Conservation (phyloP, 2,113 vertebrate species). For the Centropus unirufus region DNA sequence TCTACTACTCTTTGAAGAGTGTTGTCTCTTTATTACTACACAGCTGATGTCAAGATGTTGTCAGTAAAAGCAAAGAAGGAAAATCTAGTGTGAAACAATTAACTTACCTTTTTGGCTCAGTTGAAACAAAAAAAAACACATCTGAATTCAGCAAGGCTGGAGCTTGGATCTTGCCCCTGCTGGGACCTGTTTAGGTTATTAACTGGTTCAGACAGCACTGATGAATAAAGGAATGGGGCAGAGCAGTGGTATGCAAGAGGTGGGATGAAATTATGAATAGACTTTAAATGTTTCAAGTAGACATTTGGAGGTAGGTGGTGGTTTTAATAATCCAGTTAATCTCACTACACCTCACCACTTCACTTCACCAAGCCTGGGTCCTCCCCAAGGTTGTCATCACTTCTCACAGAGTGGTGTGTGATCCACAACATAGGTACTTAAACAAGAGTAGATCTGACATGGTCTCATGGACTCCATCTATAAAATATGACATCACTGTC, state of each 20-base stretch:
- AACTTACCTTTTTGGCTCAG: neutral
- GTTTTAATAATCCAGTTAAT: neutral
- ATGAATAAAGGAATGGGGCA: neutral
- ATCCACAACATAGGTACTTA: neutral
- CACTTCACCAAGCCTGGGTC: neutral
- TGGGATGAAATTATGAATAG: neutral
- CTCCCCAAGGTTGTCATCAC: neutral
- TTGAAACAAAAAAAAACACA: rapidly evolving
- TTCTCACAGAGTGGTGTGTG: neutral
- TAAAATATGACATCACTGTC: neutral
- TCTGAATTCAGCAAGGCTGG: neutral
- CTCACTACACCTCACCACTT: neutral
- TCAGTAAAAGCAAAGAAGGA: neutral
- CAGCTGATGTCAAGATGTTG: neutral
- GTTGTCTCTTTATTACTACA: neutral
- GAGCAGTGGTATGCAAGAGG: neutral
- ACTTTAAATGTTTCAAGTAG: neutral
- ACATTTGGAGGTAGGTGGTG: neutral
- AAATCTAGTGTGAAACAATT: neutral
- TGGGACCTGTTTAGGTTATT: neutral
- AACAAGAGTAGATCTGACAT: neutral
- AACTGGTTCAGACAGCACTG: neutral
- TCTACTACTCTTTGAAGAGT: neutral
- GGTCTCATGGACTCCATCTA: rapidly evolving
- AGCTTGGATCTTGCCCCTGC: neutral